These are phyloP conservation scores for Rhagoletis zephyria DNA, from an alignment of 1,140 invertebrate genomes.

Conservation along the genomic window DNA sequence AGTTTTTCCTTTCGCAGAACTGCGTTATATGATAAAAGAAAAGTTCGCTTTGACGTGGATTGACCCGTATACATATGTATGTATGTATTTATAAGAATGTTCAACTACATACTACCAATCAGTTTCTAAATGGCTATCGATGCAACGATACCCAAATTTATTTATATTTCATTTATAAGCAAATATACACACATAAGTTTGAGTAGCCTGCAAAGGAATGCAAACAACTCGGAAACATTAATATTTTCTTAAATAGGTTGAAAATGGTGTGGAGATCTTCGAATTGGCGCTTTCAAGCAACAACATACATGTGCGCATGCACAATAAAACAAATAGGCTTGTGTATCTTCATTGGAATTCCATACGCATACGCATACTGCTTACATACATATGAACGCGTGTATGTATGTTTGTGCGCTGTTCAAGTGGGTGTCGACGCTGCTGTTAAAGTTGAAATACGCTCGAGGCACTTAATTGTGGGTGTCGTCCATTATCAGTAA, in stretches of 20 bases:
- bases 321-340: not conserved
- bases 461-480: constrained; percentile 35
- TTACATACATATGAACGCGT: not conserved
- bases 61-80: not conserved
- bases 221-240: not conserved
- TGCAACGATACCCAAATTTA: not conserved
- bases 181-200: not conserved
- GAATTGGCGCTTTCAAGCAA: not conserved
- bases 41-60: not conserved
- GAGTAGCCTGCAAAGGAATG: constrained; percentile 5
- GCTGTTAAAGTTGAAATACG: not conserved
- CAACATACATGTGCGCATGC: not conserved
- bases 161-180: not conserved
- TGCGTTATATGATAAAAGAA: too few relatives aligned
- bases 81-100: not conserved
- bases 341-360: not conserved
- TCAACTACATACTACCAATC: not conserved
- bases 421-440: constrained; percentile 44
- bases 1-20: too few relatives aligned
- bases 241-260: constrained; percentile 24
- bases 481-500: constrained; percentile 39
- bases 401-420: not conserved
- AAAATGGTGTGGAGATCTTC: not conserved
- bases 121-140: constrained; percentile 9
- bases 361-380: not conserved